Conservation (phyloP, 2,888 invertebrate genomes). For the Mesodorylaimus sp. region DNA sequence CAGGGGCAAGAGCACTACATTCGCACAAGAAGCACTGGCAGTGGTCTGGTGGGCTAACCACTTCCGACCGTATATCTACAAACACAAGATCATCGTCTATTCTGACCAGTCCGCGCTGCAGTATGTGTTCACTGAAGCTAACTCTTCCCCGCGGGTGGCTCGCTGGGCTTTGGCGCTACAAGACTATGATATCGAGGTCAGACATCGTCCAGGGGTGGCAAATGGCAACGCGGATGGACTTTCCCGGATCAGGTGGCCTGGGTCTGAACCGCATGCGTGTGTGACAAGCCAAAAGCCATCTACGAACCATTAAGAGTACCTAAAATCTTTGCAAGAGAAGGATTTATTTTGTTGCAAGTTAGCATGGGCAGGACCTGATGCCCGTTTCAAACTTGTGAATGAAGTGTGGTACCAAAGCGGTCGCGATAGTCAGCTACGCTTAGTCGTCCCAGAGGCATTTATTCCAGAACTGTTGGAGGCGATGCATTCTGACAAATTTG, state of each 20-base stretch:
- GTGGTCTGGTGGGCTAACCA: conserved; percentile 11
- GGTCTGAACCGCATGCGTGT: not conserved
- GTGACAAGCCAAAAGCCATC: no score
- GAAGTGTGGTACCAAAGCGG: not conserved
- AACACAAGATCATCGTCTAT: not conserved
- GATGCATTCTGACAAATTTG: conserved; percentile 13
- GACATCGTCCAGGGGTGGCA: not conserved
- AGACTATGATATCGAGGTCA: conserved; percentile 1
- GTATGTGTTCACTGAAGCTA: not conserved
- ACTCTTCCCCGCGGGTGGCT: not conserved
- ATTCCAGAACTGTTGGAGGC: conserved; percentile 11
- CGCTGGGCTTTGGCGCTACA: conserved; percentile 5
- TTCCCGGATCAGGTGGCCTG: not conserved
- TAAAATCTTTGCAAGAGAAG: not conserved
- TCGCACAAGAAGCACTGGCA: conserved; percentile 11
- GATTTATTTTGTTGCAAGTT: not conserved
- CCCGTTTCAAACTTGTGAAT: not conserved
- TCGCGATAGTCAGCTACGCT: no score
- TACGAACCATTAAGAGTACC: no score
- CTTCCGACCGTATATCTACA: conserved; percentile 7
- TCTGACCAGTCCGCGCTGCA: conserved; percentile 10
- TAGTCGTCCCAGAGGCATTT: conserved; percentile 12
- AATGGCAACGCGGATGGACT: conserved; percentile 5
- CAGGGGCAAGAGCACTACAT: no score
- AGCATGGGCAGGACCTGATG: not conserved